phyloP scores from a whole-genome alignment of 2,113 vertebrate species.

The Neodon shergylaensis region DNA sequence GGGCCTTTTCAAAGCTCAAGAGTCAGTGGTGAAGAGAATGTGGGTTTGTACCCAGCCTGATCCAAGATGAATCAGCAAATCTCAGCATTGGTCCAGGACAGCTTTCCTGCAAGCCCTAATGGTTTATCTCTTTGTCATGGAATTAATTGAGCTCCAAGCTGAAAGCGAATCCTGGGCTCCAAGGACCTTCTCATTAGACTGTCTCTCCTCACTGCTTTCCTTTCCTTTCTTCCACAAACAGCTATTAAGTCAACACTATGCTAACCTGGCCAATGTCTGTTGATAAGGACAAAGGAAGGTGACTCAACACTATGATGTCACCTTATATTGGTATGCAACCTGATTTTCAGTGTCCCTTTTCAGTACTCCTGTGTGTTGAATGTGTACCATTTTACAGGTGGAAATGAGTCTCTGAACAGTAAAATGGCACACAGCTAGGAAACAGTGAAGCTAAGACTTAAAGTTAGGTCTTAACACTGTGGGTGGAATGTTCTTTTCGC shows the following conservation, averaged over 20 bases:
- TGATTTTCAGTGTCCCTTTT: background rate
- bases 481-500: background rate
- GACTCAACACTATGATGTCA: background rate
- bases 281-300: background rate
- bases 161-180: background rate
- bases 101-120: background rate
- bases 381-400: background rate
- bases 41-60: background rate
- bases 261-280: background rate
- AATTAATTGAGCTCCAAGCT: slow-evolving; percentile 33
- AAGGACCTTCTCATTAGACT: background rate
- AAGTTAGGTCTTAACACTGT: background rate
- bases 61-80: background rate
- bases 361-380: background rate
- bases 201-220: background rate
- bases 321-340: background rate
- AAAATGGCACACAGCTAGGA: background rate
- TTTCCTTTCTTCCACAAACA: background rate
- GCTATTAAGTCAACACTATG: background rate
- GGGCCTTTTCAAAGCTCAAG: background rate
- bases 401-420: slow-evolving; percentile 1
- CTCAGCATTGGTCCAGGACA: background rate
- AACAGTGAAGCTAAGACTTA: background rate
- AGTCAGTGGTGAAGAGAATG: background rate
- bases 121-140: background rate